These are phyloP conservation scores for Drosophila persimilis DNA, from an alignment of 1,140 invertebrate genomes.

Conservation along the genomic window DNA sequence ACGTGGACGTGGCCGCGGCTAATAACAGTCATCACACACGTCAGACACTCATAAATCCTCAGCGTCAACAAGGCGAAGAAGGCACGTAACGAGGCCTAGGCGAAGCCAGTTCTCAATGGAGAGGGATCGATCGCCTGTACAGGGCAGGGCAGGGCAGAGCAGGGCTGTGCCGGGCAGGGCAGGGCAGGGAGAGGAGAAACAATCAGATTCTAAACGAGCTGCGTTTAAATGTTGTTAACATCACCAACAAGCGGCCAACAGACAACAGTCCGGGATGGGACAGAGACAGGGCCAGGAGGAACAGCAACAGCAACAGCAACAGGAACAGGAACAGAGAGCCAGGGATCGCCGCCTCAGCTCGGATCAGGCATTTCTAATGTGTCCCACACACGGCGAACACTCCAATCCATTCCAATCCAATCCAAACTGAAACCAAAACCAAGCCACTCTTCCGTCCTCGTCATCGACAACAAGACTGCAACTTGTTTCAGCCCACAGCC, in stretches of 20 bases:
- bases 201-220: conserved; percentile 78
- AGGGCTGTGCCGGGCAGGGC: too few relatives aligned
- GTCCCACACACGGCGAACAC: conserved; percentile 72
- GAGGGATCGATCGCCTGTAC: background rate
- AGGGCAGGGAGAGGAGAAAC: conserved; percentile 9
- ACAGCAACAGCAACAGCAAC: conserved; percentile 26
- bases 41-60: conserved; percentile 82
- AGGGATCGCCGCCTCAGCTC: too few relatives aligned
- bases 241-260: conserved; percentile 26
- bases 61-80: conserved; percentile 70
- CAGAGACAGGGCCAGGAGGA: conserved; percentile 23
- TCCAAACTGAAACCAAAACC: background rate
- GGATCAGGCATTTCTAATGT: conserved; percentile 63
- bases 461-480: conserved; percentile 17
- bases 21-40: conserved; percentile 82
- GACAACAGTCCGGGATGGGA: too few relatives aligned
- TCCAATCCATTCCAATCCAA: background rate
- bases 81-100: conserved; percentile 41
- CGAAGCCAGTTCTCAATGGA: conserved; percentile 5
- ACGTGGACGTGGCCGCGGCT: conserved; percentile 56
- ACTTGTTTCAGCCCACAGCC: conserved; percentile 41
- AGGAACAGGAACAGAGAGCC: conserved; percentile 26
- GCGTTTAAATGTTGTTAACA: conserved; percentile 81
- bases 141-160: too few relatives aligned
- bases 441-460: conserved; percentile 11